phyloP scores from a whole-genome alignment of 1,140 invertebrate genomes.

The Spodoptera litura region DNA sequence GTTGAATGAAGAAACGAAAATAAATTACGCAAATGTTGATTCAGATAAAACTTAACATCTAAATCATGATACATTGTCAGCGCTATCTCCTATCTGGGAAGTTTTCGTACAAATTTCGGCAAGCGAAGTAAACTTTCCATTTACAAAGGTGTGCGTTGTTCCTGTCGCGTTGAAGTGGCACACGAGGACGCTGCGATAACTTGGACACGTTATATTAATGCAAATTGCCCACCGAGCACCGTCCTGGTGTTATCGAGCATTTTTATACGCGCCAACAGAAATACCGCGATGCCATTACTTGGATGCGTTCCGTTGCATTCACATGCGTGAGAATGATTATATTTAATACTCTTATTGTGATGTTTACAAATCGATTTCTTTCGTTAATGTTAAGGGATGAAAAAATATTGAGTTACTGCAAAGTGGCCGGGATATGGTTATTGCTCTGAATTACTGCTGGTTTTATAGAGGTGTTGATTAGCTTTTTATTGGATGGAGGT shows the following conservation, averaged over 20 bases:
- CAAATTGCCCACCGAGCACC: slow-evolving; percentile 50
- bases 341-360: slow-evolving; percentile 48
- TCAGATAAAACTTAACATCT: neutral
- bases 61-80: neutral
- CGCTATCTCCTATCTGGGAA: neutral
- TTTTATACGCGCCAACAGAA: slow-evolving; percentile 55
- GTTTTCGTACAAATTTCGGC: neutral
- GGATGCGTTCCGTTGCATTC: slow-evolving; percentile 32
- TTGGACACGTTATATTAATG: slow-evolving; percentile 58
- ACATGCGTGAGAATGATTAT: slow-evolving; percentile 41
- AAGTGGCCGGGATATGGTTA: slow-evolving; percentile 32
- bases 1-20: too few relatives aligned
- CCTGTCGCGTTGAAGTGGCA: slow-evolving; percentile 13
- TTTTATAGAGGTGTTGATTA: slow-evolving; percentile 34
- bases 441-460: slow-evolving; percentile 13
- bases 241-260: slow-evolving; percentile 53
- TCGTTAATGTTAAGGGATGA: slow-evolving; percentile 19
- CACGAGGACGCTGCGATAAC: slow-evolving; percentile 47
- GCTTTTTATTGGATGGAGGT: slow-evolving; percentile 2
- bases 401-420: slow-evolving; percentile 42
- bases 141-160: slow-evolving; percentile 12
- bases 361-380: slow-evolving; percentile 48
- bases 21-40: too few relatives aligned
- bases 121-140: slow-evolving; percentile 1
- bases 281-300: slow-evolving; percentile 47